phyloP scores from a whole-genome alignment of 1,140 invertebrate genomes.

The Drosophila varians region DNA sequence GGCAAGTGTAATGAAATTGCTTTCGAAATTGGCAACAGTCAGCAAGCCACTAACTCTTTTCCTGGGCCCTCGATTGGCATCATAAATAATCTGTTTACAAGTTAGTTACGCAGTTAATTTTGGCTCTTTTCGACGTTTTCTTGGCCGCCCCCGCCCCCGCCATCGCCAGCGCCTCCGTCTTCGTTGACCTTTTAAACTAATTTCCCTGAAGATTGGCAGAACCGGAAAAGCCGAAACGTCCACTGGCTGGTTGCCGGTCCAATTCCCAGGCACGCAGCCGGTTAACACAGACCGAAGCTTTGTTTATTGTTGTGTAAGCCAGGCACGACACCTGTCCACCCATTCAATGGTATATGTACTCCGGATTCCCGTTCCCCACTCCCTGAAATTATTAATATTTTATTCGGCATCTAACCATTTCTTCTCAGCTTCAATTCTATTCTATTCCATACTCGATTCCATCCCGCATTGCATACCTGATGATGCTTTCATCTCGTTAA shows the following conservation, averaged over 20 bases:
- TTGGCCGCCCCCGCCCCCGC: slow-evolving; percentile 6
- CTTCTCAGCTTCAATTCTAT: slow-evolving; percentile 23
- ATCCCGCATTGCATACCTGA: slow-evolving; percentile 60
- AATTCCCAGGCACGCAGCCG: slow-evolving; percentile 64
- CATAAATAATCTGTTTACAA: slow-evolving; percentile 82
- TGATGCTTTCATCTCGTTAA: slow-evolving; percentile 71
- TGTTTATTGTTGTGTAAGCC: slow-evolving; percentile 76
- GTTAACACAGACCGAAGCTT: slow-evolving; percentile 28
- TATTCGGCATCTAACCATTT: slow-evolving; percentile 34
- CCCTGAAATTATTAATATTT: slow-evolving; percentile 76
- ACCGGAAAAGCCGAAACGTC: slow-evolving; percentile 23
- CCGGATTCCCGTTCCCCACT: slow-evolving; percentile 8
- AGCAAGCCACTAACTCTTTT: slow-evolving; percentile 25
- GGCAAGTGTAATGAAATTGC: slow-evolving; percentile 75
- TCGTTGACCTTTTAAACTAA: slow-evolving; percentile 73
- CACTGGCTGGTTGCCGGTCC: slow-evolving; percentile 8
- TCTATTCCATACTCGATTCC: slow-evolving; percentile 15
- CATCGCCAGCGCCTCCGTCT: slow-evolving; percentile 14
- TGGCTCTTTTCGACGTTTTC: slow-evolving; percentile 6
- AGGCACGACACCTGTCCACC: slow-evolving; percentile 71
- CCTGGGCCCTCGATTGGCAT: slow-evolving; percentile 38
- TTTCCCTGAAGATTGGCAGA: slow-evolving; percentile 70
- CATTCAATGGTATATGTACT: slow-evolving; percentile 59
- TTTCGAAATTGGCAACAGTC: slow-evolving; percentile 52
- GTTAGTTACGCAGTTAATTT: slow-evolving; percentile 79